Evolutionary conservation across 2,797 vertebrate genomes (phyloP), one percentile per base, ranked within the genome.

Genomic region (Hozukius guyotensis): DNA sequence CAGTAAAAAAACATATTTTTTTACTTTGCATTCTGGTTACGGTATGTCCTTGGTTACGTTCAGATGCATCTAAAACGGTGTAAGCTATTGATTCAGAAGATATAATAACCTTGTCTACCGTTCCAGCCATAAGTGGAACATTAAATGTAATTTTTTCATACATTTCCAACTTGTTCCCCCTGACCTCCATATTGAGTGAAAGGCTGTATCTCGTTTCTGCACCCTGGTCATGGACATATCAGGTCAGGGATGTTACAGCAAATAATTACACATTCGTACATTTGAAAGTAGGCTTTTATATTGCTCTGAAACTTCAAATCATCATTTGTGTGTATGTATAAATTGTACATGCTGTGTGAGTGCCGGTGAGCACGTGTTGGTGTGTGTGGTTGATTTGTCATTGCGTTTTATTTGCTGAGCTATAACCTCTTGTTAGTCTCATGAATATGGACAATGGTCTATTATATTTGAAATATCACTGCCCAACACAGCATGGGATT

Each of bases 71-170:
- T 49, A 67, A 69, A 64, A 49, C 2, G 1, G 3, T 62, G 55
- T 49, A 46, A 46, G 32, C 53, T 66, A 65, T 49, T 67, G 57
- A 80, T 88, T 86, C 62, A 61, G 29, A n/a, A 69, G 46, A 60
- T n/a, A 65, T 13, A 46, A 53, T 75, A 84, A 57, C 57, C 42
- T 82, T 18, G 57, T 52, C 49, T n/a, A 10, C 65, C 14, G 2
- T 22, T 71, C 72, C 38, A 66, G 71, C 55, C 59, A 72, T 42
- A 83, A 63, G 65, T 70, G 8, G 20, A 78, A 83, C 69, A 77
- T 70, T 77, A 62, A 61, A 77, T 34, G 36, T 77, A 20, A 77
- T 81, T 86, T 77, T 77, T 38, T 75, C 42, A 75, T 79, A 77
- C 53, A 82, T 81, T 76, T 77, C 72, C 8, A 29, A 69, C 65